phyloP scores from a whole-genome alignment of 2,113 vertebrate species.

The Tychaedon coryphoeus region DNA sequence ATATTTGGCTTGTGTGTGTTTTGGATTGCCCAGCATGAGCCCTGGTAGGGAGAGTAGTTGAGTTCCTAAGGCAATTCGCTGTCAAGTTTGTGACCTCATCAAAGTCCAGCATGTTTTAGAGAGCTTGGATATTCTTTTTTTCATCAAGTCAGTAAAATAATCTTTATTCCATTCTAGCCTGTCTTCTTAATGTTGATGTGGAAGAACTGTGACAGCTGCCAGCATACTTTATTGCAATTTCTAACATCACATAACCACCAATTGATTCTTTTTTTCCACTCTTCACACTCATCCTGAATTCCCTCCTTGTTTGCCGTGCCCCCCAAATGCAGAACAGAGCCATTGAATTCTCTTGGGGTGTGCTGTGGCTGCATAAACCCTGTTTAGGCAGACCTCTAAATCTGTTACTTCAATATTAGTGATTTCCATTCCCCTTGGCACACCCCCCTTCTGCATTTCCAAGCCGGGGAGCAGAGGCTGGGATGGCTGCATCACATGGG shows the following conservation, averaged over 20 bases:
- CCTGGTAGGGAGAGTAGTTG: background rate
- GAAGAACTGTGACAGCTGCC: background rate
- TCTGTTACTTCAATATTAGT: background rate
- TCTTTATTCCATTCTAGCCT: background rate
- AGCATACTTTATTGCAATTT: background rate
- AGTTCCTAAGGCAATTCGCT: background rate
- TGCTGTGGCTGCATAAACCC: background rate
- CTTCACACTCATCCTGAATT: background rate
- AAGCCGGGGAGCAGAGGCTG: background rate
- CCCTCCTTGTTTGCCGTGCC: background rate
- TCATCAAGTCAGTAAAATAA: background rate
- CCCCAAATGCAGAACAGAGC: background rate
- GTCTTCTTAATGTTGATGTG: background rate
- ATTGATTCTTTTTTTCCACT: background rate
- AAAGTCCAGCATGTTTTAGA: background rate
- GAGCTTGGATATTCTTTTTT: background rate
- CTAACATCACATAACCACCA: background rate
- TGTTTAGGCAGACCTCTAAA: background rate
- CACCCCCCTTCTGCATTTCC: background rate
- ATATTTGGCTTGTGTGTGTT: accelerated
- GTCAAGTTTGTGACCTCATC: background rate
- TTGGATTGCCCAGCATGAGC: background rate
- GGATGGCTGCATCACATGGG: accelerated
- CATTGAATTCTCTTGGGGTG: background rate
- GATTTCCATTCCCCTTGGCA: background rate